Base-by-base conservation (phyloP, 2,888 invertebrate species). In the Pyrgus malvae region DNA sequence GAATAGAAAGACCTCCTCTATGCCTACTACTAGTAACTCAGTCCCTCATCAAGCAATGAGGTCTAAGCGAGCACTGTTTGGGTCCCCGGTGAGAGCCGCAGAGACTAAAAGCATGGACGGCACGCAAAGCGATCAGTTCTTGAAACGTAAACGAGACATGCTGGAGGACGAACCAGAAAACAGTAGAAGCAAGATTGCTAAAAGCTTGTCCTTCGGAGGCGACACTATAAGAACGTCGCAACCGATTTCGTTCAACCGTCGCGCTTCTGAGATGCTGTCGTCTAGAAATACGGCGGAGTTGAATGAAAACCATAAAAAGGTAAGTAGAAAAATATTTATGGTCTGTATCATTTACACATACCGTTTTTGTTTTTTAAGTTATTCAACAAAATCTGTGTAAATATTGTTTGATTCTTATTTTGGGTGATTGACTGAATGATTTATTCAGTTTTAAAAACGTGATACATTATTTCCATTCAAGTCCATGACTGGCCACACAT, bases 11-110 rank as follows among this genome's bases (percentile, higher is more conserved):
- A 48, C 78, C n/a, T n/a, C n/a, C n/a, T n/a, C n/a, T 25, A 45
- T 76, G 3, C 74, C 79, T 2, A 46, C 62, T 51, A 53, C 77
- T 54, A 72, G 88, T 68, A 49, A 90, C 58, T 82, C 86, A 49
- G 72, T 91, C 69, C 69, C 91, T 63, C 50, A 86, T 67, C 70
- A 91, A 68, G 67, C 90, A 3, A 91, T 93, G 73, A 92, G 86
- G 61, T 93, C 94, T 0, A 95, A 93, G 66, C 86, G 95, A 4
- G 93, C 93, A 0, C 71, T 95, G 1, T 95, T 95, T 55, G 82
- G 91, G 2, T 93, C 94, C 0, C 93, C 94, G 0, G 84, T 82
- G 1, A 88, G 87, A 62, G 70, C 65, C 3, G 82, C 80, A 0
- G 85, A 86, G 1, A 83, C 88, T 0, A 88, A 88, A 56, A 88